phyloP scores from a whole-genome alignment of 2,797 vertebrate genomes.

The Platyrinchus mystaceus region DNA sequence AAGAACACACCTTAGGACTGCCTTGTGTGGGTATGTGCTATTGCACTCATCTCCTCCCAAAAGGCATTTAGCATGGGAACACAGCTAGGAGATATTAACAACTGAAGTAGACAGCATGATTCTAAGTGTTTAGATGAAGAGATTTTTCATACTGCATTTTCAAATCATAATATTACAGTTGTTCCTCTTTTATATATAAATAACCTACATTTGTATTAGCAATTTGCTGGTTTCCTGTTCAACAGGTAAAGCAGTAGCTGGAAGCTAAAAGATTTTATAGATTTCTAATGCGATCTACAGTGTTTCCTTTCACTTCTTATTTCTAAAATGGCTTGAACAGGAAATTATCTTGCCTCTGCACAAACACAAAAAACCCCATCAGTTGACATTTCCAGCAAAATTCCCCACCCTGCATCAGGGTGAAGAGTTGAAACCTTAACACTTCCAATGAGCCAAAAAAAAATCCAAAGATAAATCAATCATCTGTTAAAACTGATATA shows the following conservation, averaged over 20 bases:
- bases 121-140: not conserved
- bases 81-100: not conserved
- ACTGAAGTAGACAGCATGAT: not conserved
- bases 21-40: not conserved
- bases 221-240: not conserved
- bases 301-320: not conserved
- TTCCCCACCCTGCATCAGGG: not conserved
- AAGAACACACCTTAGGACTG: not conserved
- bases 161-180: not conserved
- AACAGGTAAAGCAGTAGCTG: not conserved
- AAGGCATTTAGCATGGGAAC: not conserved
- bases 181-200: not conserved
- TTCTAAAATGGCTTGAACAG: not conserved
- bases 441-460: not conserved
- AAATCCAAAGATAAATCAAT: not conserved
- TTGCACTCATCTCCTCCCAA: not conserved
- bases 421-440: not conserved
- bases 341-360: not conserved
- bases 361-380: not conserved
- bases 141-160: not conserved
- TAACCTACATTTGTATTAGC: not conserved
- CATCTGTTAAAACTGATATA: not conserved
- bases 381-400: constrained; percentile 4
- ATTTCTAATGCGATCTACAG: not conserved
- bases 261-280: not conserved